Conservation (phyloP, 1,140 invertebrate genomes). For the Stratiolaelaps scimitus region DNA sequence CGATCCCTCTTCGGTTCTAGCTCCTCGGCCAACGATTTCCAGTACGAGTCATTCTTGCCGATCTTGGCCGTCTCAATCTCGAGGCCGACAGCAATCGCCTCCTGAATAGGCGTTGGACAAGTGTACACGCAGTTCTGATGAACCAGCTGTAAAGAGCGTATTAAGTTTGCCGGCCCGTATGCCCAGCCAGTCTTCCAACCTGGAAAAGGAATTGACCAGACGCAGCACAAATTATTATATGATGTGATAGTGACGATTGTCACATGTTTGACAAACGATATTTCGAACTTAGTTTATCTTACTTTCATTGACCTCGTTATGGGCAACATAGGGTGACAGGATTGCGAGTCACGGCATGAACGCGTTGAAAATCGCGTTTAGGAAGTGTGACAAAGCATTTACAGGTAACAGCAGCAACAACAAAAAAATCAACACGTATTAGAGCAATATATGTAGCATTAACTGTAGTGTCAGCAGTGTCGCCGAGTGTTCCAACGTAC, state of each 20-base stretch:
- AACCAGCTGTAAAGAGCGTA: slow-evolving; percentile 66
- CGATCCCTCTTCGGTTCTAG: slow-evolving; percentile 69
- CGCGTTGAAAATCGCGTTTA: too few relatives aligned
- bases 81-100: slow-evolving; percentile 78
- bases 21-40: slow-evolving; percentile 60
- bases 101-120: slow-evolving; percentile 68
- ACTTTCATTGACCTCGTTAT: too few relatives aligned
- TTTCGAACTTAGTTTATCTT: too few relatives aligned
- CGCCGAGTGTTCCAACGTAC: slow-evolving; percentile 40
- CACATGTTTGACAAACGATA: background rate
- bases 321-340: too few relatives aligned
- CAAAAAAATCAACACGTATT: background rate
- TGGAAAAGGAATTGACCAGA: background rate
- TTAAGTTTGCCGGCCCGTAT: slow-evolving; percentile 66
- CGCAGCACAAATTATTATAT: background rate
- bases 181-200: slow-evolving; percentile 65
- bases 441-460: background rate
- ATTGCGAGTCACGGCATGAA: too few relatives aligned
- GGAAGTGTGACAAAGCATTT: too few relatives aligned
- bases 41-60: slow-evolving; percentile 67
- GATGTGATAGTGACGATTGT: background rate
- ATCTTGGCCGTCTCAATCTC: slow-evolving; percentile 66
- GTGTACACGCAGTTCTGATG: slow-evolving; percentile 92
- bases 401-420: too few relatives aligned
- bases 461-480: background rate